Conservation (phyloP, 2,797 vertebrate species). For the Cirrhinus molitorella region DNA sequence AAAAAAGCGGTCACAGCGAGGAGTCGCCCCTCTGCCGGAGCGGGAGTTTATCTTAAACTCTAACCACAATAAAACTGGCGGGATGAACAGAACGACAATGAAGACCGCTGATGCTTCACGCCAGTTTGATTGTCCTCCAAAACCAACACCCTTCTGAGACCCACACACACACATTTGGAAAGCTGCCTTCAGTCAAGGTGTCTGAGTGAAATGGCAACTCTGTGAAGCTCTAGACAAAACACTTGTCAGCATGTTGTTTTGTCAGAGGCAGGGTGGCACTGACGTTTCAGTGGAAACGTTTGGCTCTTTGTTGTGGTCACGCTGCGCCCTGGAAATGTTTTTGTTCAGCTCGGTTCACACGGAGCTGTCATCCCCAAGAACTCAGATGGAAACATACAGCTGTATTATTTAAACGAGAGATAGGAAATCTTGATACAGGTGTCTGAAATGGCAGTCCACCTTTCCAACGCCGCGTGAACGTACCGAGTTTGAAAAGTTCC, state of each 20-base stretch:
- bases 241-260: conserved; percentile 65
- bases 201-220: conserved; percentile 77
- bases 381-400: conserved; percentile 39
- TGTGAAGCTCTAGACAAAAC: conserved; percentile 71
- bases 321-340: conserved; percentile 37
- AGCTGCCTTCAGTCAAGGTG: conserved; percentile 71
- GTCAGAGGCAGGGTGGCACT: conserved; percentile 56
- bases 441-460: conserved; percentile 37
- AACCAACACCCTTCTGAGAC: conserved; percentile 77
- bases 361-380: conserved; percentile 42
- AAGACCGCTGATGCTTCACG: conserved; percentile 64
- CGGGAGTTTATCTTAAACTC: conserved; percentile 87
- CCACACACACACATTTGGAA: conserved; percentile 32
- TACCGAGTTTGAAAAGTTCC: conserved; percentile 22
- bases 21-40: conserved; percentile 76
- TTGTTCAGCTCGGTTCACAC: conserved; percentile 36
- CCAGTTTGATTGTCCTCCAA: conserved; percentile 88
- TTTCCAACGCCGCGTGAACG: conserved; percentile 7
- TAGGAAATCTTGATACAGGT: conserved; percentile 51
- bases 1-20: conserved; percentile 80
- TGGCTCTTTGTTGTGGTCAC: conserved; percentile 57
- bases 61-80: conserved; percentile 86
- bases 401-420: conserved; percentile 46
- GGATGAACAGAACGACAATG: conserved; percentile 77
- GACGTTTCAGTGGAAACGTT: conserved; percentile 50